Evolutionary conservation across 2,888 invertebrate genomes (phyloP).

Genomic region (Rhingia rostrata): DNA sequence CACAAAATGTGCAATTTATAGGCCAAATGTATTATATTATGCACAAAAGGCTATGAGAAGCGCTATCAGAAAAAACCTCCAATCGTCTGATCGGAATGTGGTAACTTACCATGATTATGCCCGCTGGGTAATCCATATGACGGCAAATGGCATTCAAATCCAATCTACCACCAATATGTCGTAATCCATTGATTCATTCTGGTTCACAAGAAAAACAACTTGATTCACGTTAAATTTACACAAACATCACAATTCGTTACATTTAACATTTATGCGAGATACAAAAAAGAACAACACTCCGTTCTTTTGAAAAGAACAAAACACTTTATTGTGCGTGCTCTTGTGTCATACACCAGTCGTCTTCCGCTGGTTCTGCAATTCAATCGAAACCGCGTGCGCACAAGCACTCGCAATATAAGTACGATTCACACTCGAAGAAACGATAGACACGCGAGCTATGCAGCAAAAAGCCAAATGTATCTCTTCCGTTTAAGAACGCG

Average conservation of each 20-base stretch:
- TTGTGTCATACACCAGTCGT: slow-evolving; percentile 32
- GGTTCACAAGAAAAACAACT: slow-evolving; percentile 1
- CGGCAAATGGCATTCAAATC: slow-evolving; percentile 9
- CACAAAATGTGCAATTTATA: no score
- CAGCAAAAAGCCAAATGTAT: slow-evolving; percentile 7
- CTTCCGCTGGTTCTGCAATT: slow-evolving; percentile 44
- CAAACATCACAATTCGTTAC: slow-evolving; percentile 4
- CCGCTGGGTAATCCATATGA: slow-evolving; percentile 51
- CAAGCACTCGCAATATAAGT: slow-evolving; percentile 22
- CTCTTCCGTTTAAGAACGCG: slow-evolving; percentile 71
- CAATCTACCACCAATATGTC: neutral
- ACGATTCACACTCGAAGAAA: no score
- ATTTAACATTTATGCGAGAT: slow-evolving; percentile 36
- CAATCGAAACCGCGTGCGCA: slow-evolving; percentile 26
- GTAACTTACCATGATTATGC: slow-evolving; percentile 45
- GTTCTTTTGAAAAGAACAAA: slow-evolving; percentile 24
- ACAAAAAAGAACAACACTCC: neutral
- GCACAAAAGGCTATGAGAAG: no score
- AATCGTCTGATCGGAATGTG: no score
- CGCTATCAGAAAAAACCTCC: no score
- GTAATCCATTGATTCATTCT: slow-evolving; percentile 16
- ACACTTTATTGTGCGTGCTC: slow-evolving; percentile 37
- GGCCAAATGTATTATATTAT: no score
- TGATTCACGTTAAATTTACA: slow-evolving; percentile 12
- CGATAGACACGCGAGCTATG: slow-evolving; percentile 38